Base-by-base conservation (phyloP, 2,888 invertebrate species). In the Cataglyphis livida region DNA sequence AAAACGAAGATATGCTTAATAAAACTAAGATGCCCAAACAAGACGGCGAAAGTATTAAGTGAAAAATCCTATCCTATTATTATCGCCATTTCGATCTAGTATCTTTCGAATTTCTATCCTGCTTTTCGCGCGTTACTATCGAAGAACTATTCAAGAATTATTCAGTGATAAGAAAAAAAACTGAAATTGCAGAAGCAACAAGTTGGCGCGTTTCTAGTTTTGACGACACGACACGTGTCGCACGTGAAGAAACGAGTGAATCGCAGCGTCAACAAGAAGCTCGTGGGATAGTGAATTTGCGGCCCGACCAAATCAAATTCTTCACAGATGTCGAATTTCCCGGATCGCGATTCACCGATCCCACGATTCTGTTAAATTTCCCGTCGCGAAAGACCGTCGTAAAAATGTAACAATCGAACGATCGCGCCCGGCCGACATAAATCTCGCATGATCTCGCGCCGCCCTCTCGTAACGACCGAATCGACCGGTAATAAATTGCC, bases 401-500 rank as follows among this genome's bases (percentile, higher is more conserved):
- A 61, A 79, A 79, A 61, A 35, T 70, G 41, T 70, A 70, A 70
- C 75, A 65, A 65, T 64, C 62, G 62, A 35, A 48, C 57, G 32
- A 68, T 59, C 76, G 65, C 38, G 21, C 21, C 21, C 44, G 10
- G 12, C 6, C 59, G 41, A 66, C 35, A 18, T 48, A 85, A 84
- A 44, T 51, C 28, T 54, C 41, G 28, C 4, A 44, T 41, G 48
- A 74, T 73, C 73, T 64, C 64, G n/a, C 32, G n/a, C 10, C 35
- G 25, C 64, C 25, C 44, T 15, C 79, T 15, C 32, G 57, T 71
- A 61, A 51, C 59, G 48, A 54, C 35, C 75, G 68, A 76, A 87
- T 87, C 84, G 82, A 61, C 59, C 41, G 35, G 59, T 79, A 71
- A 87, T 87, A 87, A 85, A 88, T 86, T 75, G 68, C 12, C 62